phyloP scores from a whole-genome alignment of 1,140 invertebrate genomes.

The Drosophila rufa region DNA sequence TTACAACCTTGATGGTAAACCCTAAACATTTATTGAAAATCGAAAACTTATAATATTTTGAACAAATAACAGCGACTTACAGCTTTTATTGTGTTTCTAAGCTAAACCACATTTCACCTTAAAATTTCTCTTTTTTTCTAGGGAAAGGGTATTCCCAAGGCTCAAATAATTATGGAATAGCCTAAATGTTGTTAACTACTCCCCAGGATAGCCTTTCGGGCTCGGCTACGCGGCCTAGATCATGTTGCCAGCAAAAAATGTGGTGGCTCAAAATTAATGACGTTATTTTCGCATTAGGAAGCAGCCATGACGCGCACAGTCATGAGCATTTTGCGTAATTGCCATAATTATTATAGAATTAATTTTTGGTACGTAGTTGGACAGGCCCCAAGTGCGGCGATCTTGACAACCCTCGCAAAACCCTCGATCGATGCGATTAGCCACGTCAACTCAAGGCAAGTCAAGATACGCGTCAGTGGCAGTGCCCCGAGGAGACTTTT shows the following conservation, averaged over 20 bases:
- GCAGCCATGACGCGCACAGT: constrained; percentile 79
- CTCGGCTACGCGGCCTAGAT: constrained; percentile 27
- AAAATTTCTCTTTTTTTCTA: not conserved
- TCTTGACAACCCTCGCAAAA: constrained; percentile 31
- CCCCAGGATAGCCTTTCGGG: not conserved
- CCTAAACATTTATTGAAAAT: too few relatives aligned
- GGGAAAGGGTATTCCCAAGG: constrained; percentile 5
- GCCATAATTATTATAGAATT: constrained; percentile 66
- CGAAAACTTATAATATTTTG: too few relatives aligned
- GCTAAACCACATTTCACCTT: too few relatives aligned
- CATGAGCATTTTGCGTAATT: constrained; percentile 82
- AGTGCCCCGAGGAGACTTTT: constrained; percentile 40
- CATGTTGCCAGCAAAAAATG: constrained; percentile 11
- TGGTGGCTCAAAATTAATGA: constrained; percentile 65
- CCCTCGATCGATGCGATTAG: constrained; percentile 51
- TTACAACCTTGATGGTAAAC: too few relatives aligned
- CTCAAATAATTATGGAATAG: not conserved
- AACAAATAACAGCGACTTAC: too few relatives aligned
- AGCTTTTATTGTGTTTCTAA: too few relatives aligned
- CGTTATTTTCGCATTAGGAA: constrained; percentile 83
- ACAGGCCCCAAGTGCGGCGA: constrained; percentile 11
- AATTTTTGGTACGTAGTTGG: constrained; percentile 34
- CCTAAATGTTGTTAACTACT: not conserved
- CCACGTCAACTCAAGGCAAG: constrained; percentile 57
- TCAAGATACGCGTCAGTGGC: constrained; percentile 59